A percentile compares a stretch with the other conserved stretches of the same genome.
phyloP scores from a whole-genome alignment of 2,797 vertebrate species.

The Chromis chromis region DNA sequence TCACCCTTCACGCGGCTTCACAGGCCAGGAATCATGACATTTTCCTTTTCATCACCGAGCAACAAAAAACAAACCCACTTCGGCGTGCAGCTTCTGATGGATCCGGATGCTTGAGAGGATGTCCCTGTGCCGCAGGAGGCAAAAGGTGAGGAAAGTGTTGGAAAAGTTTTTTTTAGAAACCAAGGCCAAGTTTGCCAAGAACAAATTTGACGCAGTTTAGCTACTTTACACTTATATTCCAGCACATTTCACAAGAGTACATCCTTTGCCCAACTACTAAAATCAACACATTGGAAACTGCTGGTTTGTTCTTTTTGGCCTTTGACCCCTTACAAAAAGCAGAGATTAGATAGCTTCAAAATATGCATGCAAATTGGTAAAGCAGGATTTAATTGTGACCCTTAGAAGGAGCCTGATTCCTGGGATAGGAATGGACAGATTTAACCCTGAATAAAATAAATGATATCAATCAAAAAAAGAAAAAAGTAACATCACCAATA shows the following conservation, averaged over 20 bases:
- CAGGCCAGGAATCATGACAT: conserved; percentile 30
- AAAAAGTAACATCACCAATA: too few species aligned
- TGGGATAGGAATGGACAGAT: not conserved
- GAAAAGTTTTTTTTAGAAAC: conserved; percentile 2
- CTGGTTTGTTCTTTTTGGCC: not conserved
- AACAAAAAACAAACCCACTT: conserved; percentile 16
- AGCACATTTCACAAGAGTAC: not conserved
- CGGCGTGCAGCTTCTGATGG: not conserved
- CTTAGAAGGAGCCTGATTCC: not conserved
- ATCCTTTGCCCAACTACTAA: too few species aligned
- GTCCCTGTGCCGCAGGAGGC: not conserved
- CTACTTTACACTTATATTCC: not conserved
- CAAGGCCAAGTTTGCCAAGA: too few species aligned
- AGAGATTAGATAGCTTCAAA: too few species aligned
- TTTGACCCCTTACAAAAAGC: not conserved
- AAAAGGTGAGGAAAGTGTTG: not conserved
- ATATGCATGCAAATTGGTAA: too few species aligned
- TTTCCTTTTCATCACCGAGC: conserved; percentile 33
- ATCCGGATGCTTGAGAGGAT: not conserved
- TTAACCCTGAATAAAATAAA: not conserved
- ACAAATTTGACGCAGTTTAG: too few species aligned
- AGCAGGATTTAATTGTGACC: not conserved
- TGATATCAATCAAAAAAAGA: too few species aligned
- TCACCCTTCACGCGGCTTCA: conserved; percentile 39
- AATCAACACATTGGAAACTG: too few species aligned